A percentile compares a stretch with the other conserved stretches of the same genome.
Evolutionary conservation across 2,113 vertebrate species (phyloP).

Genomic region (Lophochroa leadbeateri): DNA sequence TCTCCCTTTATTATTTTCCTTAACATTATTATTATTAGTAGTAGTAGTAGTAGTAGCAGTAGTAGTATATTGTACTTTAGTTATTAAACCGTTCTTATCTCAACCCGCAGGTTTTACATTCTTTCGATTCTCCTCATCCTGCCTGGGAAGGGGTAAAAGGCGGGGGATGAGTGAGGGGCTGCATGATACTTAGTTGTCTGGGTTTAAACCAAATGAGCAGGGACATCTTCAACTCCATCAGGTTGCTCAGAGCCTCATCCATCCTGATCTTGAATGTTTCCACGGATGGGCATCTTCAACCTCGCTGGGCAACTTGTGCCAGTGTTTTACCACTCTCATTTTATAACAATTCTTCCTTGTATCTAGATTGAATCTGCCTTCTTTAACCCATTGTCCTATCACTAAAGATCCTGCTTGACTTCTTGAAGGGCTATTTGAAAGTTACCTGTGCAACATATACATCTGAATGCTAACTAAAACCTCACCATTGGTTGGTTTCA

Average conservation of each 20-base stretch:
- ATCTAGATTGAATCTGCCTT: not conserved
- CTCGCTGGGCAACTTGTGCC: not conserved
- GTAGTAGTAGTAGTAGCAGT: not conserved
- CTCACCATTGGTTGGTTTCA: not conserved
- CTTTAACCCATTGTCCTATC: not conserved
- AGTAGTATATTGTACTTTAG: not conserved
- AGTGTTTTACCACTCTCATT: not conserved
- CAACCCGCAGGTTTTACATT: not conserved
- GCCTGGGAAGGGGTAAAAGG: not conserved
- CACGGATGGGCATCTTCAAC: not conserved
- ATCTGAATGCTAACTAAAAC: not conserved
- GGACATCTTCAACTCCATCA: not conserved
- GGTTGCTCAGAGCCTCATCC: not conserved
- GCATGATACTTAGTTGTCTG: not conserved
- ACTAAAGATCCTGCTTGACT: not conserved
- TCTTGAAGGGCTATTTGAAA: not conserved
- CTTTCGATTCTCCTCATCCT: not conserved
- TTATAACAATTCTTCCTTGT: not conserved
- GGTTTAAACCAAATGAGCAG: not conserved
- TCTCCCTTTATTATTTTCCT: not conserved
- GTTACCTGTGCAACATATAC: not conserved
- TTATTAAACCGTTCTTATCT: not conserved
- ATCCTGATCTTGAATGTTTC: not conserved
- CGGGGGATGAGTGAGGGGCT: not conserved
- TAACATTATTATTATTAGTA: not conserved